These are phyloP conservation scores for Bursaphelenchus mucronatus DNA, from an alignment of 1,140 invertebrate genomes.

Conservation along the genomic window DNA sequence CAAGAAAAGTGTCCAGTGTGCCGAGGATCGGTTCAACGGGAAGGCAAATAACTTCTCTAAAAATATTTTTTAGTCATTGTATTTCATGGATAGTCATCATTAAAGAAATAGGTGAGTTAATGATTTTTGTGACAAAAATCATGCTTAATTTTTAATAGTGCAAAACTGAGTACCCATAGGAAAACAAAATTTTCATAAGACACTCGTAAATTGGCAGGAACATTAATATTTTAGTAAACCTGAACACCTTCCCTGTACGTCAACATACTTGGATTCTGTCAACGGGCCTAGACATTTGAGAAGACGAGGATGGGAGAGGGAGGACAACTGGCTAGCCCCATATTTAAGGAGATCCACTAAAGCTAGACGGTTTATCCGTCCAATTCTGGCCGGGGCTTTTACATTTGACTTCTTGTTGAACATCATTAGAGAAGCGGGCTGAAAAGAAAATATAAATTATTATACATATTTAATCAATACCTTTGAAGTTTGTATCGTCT, in stretches of 20 bases:
- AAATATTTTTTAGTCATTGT: neutral
- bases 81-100: too few species aligned
- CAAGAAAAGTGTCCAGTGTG: conserved; percentile 34
- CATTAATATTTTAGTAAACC: too few species aligned
- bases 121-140: neutral
- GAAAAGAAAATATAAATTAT: conserved; percentile 21
- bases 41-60: conserved; percentile 39
- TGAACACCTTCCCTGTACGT: neutral
- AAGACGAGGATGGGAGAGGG: conserved; percentile 62
- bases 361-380: conserved; percentile 56
- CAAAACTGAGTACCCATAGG: neutral
- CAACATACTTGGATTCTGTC: conserved; percentile 63
- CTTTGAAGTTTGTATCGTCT: too few species aligned
- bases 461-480: too few species aligned
- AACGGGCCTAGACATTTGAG: conserved; percentile 61
- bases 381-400: conserved; percentile 49
- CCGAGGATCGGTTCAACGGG: conserved; percentile 36
- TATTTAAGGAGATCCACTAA: conserved; percentile 61
- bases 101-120: too few species aligned
- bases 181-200: too few species aligned
- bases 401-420: conserved; percentile 64
- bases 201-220: too few species aligned
- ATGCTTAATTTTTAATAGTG: neutral
- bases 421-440: conserved; percentile 63
- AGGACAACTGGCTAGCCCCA: conserved; percentile 51